Base-by-base conservation (phyloP, 2,888 invertebrate genomes). In the Poecilobothrus nobilitatus region DNA sequence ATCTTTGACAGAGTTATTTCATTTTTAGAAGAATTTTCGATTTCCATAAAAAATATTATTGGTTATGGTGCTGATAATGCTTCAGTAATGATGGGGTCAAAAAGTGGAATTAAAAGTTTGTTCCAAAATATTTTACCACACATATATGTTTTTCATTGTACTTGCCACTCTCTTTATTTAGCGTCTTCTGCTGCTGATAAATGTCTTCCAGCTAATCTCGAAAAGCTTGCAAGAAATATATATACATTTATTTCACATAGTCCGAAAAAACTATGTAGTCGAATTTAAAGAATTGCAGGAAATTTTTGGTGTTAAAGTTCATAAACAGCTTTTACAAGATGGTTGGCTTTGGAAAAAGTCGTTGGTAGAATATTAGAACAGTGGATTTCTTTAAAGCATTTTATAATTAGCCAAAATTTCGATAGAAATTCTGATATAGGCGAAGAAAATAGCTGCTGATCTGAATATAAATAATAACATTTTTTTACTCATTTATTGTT, bases 1-100 rank as follows among this genome's bases (percentile, higher is more conserved):
- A 70, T 72, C 20, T 71, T 67, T 63, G 37, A 44, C 6, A 41
- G n/a, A 1, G 68, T 72, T 34, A 33, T 62, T 0, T 41, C 61
- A 37, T 69, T 70, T 66, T 71, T 71, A 22, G 21, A 68, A 37
- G 20, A 62, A 20, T 15, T 63, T 34, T 33, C 68, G 10, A 65
- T 73, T n/a, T 61, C 69, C 69, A 44, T 71, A 18, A 53, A 70
- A 62, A 75, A 75, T 70, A 67, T 76, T 61, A 72, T 75, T 22
- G 76, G 75, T 20, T 74, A 76, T 68, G 74, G 72, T 20, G 73
- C 75, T 66, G 76, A 77, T 69, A 75, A 74, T 71, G 75, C 75
- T 1, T 70, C 71, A 10, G 74, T 74, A 18, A 76, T 76, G 76
- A 75, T 75, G 74, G 76, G 74, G 4, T 71, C 70, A 33, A 72